A percentile compares a stretch with the other conserved stretches of the same genome.
Evolutionary conservation across 2,113 vertebrate genomes (phyloP).

Genomic region (Misgurnus mizolepis): DNA sequence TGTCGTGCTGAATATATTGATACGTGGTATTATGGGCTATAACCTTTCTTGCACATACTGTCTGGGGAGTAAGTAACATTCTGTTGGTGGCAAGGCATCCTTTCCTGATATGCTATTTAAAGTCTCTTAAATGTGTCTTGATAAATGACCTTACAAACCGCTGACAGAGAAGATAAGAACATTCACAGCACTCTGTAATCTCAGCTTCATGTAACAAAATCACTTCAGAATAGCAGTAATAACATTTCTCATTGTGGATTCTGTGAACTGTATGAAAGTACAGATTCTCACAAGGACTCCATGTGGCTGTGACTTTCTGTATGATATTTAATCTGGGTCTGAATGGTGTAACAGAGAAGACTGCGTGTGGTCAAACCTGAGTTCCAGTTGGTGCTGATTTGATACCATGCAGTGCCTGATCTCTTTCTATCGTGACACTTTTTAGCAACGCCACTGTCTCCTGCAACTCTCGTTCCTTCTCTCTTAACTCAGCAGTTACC

Average conservation of each 20-base stretch:
- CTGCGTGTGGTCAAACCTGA: slow-evolving; percentile 42
- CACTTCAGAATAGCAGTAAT: slow-evolving; percentile 31
- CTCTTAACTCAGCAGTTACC: slow-evolving; percentile 67
- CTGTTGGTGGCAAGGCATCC: slow-evolving; percentile 42
- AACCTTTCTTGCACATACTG: slow-evolving; percentile 29
- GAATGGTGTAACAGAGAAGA: slow-evolving; percentile 3
- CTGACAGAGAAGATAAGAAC: slow-evolving; percentile 11
- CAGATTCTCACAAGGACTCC: neutral
- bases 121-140: slow-evolving; percentile 42
- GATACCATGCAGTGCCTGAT: slow-evolving; percentile 62
- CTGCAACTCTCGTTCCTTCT: slow-evolving; percentile 68
- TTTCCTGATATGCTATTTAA: slow-evolving; percentile 48
- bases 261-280: neutral
- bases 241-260: neutral
- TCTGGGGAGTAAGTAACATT: slow-evolving; percentile 23
- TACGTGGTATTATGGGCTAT: neutral
- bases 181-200: slow-evolving; percentile 10
- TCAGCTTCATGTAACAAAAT: slow-evolving; percentile 30
- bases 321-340: neutral
- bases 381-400: neutral
- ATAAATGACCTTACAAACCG: slow-evolving; percentile 42
- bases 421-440: slow-evolving; percentile 68
- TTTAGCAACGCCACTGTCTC: slow-evolving; percentile 63
- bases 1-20: slow-evolving; percentile 19
- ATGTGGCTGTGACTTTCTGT: neutral